A percentile compares a stretch with the other conserved stretches of the same genome.
phyloP scores from a whole-genome alignment of 1,140 invertebrate genomes.

The Drosophila repletoides region DNA sequence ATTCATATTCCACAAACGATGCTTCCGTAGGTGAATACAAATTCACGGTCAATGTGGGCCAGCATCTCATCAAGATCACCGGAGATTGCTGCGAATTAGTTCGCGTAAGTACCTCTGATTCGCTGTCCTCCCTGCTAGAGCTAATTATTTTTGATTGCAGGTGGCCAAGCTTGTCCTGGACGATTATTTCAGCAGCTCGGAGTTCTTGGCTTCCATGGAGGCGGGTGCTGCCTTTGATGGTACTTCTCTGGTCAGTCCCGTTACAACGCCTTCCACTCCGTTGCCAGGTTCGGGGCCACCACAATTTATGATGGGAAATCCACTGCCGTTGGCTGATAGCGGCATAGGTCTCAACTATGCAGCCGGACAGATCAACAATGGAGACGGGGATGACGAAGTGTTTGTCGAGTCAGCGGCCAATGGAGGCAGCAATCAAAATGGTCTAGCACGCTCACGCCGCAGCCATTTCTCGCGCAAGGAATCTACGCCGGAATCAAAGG shows the following conservation, averaged over 20 bases:
- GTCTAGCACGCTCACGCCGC: slow-evolving; percentile 75
- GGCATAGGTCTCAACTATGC: slow-evolving; percentile 76
- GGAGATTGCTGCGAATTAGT: slow-evolving; percentile 92
- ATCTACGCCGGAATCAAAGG: slow-evolving; percentile 71
- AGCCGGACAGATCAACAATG: slow-evolving; percentile 54
- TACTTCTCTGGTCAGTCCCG: slow-evolving; percentile 63
- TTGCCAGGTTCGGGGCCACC: slow-evolving; percentile 65
- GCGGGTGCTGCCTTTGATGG: slow-evolving; percentile 80
- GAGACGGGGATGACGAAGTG: slow-evolving; percentile 79
- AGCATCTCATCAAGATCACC: slow-evolving; percentile 91
- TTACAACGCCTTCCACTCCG: slow-evolving; percentile 77
- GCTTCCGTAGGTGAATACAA: slow-evolving; percentile 92
- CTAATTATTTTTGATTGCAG: slow-evolving; percentile 81
- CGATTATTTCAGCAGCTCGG: slow-evolving; percentile 87
- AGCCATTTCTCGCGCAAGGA: slow-evolving; percentile 82
- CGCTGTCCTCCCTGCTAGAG: too few species aligned
- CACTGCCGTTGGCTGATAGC: slow-evolving; percentile 73
- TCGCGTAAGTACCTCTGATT: slow-evolving; percentile 85
- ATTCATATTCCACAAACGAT: slow-evolving; percentile 92
- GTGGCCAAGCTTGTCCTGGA: slow-evolving; percentile 93
- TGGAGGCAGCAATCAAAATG: slow-evolving; percentile 56
- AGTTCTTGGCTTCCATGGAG: slow-evolving; percentile 79
- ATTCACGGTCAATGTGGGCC: slow-evolving; percentile 91
- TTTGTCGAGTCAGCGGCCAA: slow-evolving; percentile 55
- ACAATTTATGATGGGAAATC: slow-evolving; percentile 62